Conservation (phyloP, 2,888 invertebrate species). For the Scaptomyza cyrtandrae region DNA sequence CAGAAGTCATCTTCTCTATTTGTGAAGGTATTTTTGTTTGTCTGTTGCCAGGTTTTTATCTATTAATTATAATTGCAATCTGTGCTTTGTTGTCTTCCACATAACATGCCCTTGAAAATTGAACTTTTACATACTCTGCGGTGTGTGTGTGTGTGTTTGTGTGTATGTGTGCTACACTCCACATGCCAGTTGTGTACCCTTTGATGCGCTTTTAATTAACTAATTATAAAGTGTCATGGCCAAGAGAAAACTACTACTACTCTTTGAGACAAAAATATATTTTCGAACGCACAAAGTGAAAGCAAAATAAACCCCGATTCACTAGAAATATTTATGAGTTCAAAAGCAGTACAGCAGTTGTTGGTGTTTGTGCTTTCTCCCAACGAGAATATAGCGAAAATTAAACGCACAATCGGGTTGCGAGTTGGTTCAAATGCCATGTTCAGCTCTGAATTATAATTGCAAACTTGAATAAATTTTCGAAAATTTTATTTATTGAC, state of each 20-base stretch:
- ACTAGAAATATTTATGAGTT: background rate
- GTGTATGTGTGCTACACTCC: background rate
- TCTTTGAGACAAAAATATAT: constrained; percentile 1
- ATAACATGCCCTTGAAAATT: too few relatives aligned
- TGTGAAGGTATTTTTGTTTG: background rate
- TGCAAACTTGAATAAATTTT: background rate
- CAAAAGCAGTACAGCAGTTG: background rate
- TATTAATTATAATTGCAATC: background rate
- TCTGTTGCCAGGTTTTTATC: background rate
- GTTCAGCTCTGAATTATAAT: background rate
- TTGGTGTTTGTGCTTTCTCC: background rate
- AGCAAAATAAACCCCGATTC: background rate
- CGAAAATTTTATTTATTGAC: background rate
- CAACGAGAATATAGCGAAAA: too few relatives aligned
- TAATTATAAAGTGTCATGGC: background rate
- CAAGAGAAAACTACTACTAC: background rate
- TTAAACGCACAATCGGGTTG: too few relatives aligned
- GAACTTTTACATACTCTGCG: background rate
- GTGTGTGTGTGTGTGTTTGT: background rate
- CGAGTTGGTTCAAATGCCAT: background rate
- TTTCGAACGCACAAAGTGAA: background rate
- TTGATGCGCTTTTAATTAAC: background rate
- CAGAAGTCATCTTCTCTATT: too few relatives aligned
- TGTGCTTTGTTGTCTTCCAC: background rate
- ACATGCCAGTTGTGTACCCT: background rate